Evolutionary conservation across 1,140 invertebrate genomes (phyloP).

Genomic region (Drosophila navojoa): DNA sequence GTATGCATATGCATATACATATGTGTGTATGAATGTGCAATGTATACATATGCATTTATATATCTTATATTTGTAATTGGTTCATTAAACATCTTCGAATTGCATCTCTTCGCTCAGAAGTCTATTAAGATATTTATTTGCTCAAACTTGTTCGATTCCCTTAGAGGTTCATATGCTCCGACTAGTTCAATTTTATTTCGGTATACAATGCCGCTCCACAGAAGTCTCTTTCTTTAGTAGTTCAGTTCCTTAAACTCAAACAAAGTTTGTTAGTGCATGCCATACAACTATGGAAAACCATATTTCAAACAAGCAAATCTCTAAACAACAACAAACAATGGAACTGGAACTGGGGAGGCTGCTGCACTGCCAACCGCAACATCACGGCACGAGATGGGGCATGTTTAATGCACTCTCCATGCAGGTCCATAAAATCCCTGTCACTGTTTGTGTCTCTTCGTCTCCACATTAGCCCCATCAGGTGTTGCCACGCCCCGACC

Average conservation of each 20-base stretch:
- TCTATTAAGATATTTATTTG: too few species aligned
- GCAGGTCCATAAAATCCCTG: slow-evolving; percentile 11
- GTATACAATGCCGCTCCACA: too few species aligned
- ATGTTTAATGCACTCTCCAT: slow-evolving; percentile 67
- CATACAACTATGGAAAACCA: not conserved
- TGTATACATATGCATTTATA: too few species aligned
- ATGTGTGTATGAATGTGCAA: not conserved
- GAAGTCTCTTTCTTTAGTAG: too few species aligned
- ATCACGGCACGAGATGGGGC: slow-evolving; percentile 4
- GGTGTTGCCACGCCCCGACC: slow-evolving; percentile 62
- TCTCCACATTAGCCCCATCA: slow-evolving; percentile 51
- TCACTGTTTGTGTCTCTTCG: not conserved
- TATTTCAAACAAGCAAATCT: slow-evolving; percentile 44
- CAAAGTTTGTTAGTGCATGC: not conserved
- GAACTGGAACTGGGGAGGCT: too few species aligned
- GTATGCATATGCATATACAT: not conserved
- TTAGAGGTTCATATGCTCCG: too few species aligned
- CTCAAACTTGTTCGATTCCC: too few species aligned
- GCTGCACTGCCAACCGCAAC: slow-evolving; percentile 19
- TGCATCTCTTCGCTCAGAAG: too few species aligned
- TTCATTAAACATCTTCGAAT: too few species aligned
- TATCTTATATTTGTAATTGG: too few species aligned
- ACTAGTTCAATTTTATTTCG: too few species aligned
- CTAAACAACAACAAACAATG: slow-evolving; percentile 52
- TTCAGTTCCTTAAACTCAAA: not conserved